These are phyloP conservation scores for Sesamia nonagrioides DNA, from an alignment of 1,140 invertebrate species.

Conservation along the genomic window DNA sequence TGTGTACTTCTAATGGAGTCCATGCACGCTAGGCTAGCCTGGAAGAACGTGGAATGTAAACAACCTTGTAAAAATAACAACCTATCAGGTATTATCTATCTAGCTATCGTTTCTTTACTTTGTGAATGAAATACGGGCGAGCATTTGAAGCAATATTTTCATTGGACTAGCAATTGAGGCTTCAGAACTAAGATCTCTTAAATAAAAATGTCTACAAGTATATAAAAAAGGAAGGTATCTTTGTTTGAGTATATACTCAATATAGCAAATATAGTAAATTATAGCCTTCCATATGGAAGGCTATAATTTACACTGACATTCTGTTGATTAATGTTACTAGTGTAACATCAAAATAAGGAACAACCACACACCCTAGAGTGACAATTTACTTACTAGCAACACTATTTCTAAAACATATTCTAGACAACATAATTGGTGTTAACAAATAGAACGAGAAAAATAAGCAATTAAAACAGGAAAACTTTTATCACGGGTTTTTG, in stretches of 20 bases:
- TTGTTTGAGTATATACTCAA: too few species aligned
- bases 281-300: neutral
- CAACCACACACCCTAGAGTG: constrained; percentile 7
- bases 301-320: constrained; percentile 30
- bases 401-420: constrained; percentile 24
- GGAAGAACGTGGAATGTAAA: constrained; percentile 68
- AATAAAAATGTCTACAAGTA: too few species aligned
- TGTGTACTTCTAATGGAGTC: constrained; percentile 33
- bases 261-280: too few species aligned
- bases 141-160: constrained; percentile 15
- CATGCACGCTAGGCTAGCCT: constrained; percentile 61
- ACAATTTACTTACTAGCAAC: constrained; percentile 12
- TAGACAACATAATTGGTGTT: constrained; percentile 10
- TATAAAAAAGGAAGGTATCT: too few species aligned
- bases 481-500: constrained; percentile 33
- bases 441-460: constrained; percentile 26
- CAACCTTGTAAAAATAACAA: constrained; percentile 61
- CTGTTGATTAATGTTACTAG: constrained; percentile 37
- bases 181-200: constrained; percentile 6
- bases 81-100: constrained; percentile 40
- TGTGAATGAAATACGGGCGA: constrained; percentile 33
- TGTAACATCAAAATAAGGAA: constrained; percentile 37
- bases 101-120: constrained; percentile 25
- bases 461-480: constrained; percentile 35
- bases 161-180: constrained; percentile 16